Base-by-base conservation (phyloP, 1,140 invertebrate genomes). In the Nebria ingens region DNA sequence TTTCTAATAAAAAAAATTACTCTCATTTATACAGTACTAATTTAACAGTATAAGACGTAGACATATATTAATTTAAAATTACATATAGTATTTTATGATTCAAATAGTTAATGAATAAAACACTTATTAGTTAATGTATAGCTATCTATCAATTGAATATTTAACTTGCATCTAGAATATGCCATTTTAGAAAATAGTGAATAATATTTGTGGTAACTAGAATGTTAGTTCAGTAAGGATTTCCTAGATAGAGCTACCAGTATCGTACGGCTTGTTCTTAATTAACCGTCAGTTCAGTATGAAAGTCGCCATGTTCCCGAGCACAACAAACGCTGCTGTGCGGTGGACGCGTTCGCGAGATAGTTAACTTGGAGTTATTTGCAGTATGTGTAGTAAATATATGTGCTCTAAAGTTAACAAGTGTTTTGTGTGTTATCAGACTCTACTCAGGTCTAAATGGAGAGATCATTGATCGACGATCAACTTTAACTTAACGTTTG, bases 311-410 rank as follows among this genome's bases (percentile, higher is more conserved):
- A 45, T 45, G 40, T 45, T 45, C 40, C 9, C 17, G 40, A 12
- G 17, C 40, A 45, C 40, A 45, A 45, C 40, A 45, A 45, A 45
- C 40, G 40, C 40, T 45, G 40, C 40, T 45, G 40, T 45, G 40
- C 40, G 40, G 40, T 45, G 15, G 17, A 45, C 40, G 40, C 40
- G 40, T 45, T 45, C 40, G 40, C 17, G 15, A 45, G 40, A 45
- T 45, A 45, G 15, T 34, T 34, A 45, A 45, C 40, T 45, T 45
- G 9, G 40, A 45, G 40, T 45, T 45, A 45, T 45, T 45, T 45
- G 17, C 40, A 45, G 40, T 45, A 45, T 45, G 40, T 45, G 40
- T 45, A 12, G 6, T 45, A 45, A 45, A 45, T 45, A 45, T 45
- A 45, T 45, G 40, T 45, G 40, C 40, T 45, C 40, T 45, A 45